These are phyloP conservation scores for Hippocampus comes DNA, from an alignment of 2,113 vertebrate species.

Conservation along the genomic window DNA sequence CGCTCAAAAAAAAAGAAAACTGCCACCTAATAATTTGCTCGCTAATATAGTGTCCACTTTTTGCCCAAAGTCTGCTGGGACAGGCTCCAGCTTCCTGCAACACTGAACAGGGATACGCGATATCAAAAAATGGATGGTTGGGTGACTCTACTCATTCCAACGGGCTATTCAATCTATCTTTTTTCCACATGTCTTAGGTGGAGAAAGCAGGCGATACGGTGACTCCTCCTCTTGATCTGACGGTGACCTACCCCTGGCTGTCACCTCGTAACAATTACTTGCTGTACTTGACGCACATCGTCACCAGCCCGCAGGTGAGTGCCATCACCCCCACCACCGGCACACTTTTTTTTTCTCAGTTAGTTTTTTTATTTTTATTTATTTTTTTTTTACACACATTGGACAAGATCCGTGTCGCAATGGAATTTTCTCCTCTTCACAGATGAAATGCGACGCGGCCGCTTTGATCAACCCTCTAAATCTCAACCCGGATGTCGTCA, in stretches of 20 bases:
- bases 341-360: neutral
- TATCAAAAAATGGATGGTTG: neutral
- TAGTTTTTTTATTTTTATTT: no score
- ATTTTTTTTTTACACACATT: no score
- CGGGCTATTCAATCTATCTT: no score
- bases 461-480: constrained; percentile 65
- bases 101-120: no score
- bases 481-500: constrained; percentile 48
- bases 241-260: constrained; percentile 76
- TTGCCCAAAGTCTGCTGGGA: no score
- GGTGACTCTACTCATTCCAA: neutral
- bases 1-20: no score
- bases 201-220: constrained; percentile 70
- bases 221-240: constrained; percentile 77
- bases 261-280: constrained; percentile 76
- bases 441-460: constrained; percentile 70
- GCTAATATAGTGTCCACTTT: no score
- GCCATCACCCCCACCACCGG: neutral
- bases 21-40: no score
- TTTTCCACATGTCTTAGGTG: constrained; percentile 68
- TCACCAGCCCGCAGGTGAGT: constrained; percentile 68
- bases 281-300: constrained; percentile 79
- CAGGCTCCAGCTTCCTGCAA: no score
- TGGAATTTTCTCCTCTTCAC: constrained; percentile 47
- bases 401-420: neutral